Evolutionary conservation across 2,113 vertebrate species (phyloP).

Genomic region (Apus apus): DNA sequence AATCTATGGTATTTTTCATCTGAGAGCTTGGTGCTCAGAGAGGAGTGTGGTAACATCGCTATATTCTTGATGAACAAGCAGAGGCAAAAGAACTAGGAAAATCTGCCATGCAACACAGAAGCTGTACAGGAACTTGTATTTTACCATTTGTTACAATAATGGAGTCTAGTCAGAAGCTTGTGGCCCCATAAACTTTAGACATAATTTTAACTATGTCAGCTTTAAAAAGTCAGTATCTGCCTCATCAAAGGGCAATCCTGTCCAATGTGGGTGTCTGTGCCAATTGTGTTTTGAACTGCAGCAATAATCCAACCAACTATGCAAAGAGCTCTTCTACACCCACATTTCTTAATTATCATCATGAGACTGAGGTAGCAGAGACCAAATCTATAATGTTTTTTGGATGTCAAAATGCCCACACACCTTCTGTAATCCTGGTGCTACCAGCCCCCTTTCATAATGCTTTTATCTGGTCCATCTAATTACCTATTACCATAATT

Average conservation of each 20-base stretch:
- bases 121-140: neutral
- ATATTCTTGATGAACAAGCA: rapidly evolving
- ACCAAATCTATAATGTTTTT: conserved; percentile 82
- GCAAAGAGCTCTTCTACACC: conserved; percentile 78
- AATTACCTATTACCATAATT: conserved; percentile 67
- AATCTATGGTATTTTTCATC: neutral
- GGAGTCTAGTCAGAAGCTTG: conserved; percentile 66
- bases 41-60: neutral
- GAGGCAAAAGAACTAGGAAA: neutral
- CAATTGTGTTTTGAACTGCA: conserved; percentile 82
- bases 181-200: conserved; percentile 75
- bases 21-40: neutral
- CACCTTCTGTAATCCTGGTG: conserved; percentile 79
- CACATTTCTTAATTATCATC: conserved; percentile 86
- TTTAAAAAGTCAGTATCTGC: conserved; percentile 80
- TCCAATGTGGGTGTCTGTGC: conserved; percentile 79
- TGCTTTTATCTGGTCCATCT: conserved; percentile 68
- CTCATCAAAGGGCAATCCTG: conserved; percentile 81
- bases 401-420: conserved; percentile 83
- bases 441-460: conserved; percentile 70
- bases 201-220: conserved; percentile 80
- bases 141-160: conserved; percentile 74
- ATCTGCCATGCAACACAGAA: neutral
- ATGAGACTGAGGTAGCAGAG: conserved; percentile 82
- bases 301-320: conserved; percentile 76